Base-by-base conservation (phyloP, 1,140 invertebrate species). In the Stegodyphus dumicola region DNA sequence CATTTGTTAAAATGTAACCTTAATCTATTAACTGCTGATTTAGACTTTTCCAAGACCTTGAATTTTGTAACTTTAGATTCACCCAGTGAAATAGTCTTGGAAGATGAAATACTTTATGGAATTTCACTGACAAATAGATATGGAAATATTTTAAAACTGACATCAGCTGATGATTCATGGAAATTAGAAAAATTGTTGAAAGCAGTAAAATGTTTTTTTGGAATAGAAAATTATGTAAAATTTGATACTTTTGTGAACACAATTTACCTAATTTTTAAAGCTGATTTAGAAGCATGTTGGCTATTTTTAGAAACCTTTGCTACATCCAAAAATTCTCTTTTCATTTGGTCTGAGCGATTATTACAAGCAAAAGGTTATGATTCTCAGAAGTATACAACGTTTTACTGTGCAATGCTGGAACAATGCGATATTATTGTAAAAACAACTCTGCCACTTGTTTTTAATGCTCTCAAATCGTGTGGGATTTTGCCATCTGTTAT, bases 401-500 rank as follows among this genome's bases (percentile, higher is more conserved):
- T 79, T 48, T 53, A 51, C 56, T 18, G 51, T 53, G 13, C 15
- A 10, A 67, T 85, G 11, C 53, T 67, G 15, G 77, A 86, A 54
- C 18, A 54, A 33, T 86, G 77, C 53, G 77, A 86, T 65, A 51
- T 79, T 54, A 15, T 80, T 54, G 64, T 86, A n/a, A 79, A 76
- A 18, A 64, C 48, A 60, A 15, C 77, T 33, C 54, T 86, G 6
- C 85, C 85, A 11, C 15, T 9, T 7, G 10, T 86, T 6, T 86
- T 54, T 67, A 66, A 60, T 56, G 51, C 71, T 17, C 60, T 86
- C n/a, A 54, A 86, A 51, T 54, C 69, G 9, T 11, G 18, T 52
- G 85, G 77, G 0, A 33, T 80, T 17, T 18, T 80, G 7, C 85
- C 85, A 54, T 86, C 85, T 4, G 17, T 52, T 79, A n/a, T 86